Percentiles rank a stretch among this genome's conserved stretches.
These are phyloP conservation scores for Actinia equina DNA, from an alignment of 64 coral and sea anemone genomes.

Conservation along the genomic window DNA sequence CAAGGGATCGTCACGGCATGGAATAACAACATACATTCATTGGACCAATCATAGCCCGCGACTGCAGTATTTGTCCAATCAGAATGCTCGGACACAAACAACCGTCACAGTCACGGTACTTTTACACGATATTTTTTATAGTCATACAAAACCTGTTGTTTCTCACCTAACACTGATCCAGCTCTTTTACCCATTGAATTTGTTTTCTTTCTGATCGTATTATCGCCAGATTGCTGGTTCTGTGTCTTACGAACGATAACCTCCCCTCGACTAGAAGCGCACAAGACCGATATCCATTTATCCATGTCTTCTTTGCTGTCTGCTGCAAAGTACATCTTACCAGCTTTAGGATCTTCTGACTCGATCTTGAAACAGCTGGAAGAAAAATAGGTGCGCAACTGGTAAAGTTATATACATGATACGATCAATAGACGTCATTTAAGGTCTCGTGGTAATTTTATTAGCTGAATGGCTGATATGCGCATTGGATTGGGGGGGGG, in stretches of 20 bases:
- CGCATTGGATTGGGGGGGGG: too few species aligned
- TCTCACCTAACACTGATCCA: conserved; percentile 14
- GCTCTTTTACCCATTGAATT: background rate
- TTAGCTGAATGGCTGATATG: too few species aligned
- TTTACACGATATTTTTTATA: too few species aligned
- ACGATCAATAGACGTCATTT: too few species aligned
- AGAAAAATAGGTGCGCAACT: background rate
- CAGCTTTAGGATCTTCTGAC: conserved; percentile 43
- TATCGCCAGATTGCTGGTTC: background rate
- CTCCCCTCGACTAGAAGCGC: conserved; percentile 57
- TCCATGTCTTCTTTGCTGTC: conserved; percentile 68
- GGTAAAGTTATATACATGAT: too few species aligned
- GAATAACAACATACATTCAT: too few species aligned
- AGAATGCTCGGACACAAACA: too few species aligned
- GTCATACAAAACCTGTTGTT: background rate
- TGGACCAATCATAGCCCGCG: too few species aligned
- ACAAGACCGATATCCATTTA: conserved; percentile 55
- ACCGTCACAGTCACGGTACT: too few species aligned
- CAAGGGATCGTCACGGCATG: too few species aligned
- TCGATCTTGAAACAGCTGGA: conserved; percentile 78
- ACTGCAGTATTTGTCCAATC: too few species aligned
- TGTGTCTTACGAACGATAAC: conserved; percentile 31
- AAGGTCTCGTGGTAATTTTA: too few species aligned
- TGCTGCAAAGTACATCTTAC: conserved; percentile 42
- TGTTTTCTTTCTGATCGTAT: conserved; percentile 29